Percentiles rank a stretch among this genome's conserved stretches.
phyloP scores from a whole-genome alignment of 1,140 invertebrate species.

The Trissolcus basalis region DNA sequence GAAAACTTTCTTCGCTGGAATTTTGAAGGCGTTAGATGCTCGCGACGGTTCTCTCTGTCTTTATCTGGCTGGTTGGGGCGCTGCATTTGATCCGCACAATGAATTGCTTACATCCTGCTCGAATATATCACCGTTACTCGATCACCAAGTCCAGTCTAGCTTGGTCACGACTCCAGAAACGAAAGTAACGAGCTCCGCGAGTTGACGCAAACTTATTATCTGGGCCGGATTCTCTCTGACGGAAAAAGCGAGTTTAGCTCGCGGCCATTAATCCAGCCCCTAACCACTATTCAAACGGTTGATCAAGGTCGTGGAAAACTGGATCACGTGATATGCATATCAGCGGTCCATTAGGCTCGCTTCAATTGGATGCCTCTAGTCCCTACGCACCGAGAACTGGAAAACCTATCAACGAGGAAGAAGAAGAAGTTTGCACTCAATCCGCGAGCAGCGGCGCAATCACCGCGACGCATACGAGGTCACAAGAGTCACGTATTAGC shows the following conservation, averaged over 20 bases:
- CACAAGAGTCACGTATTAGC: constrained; percentile 53
- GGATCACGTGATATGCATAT: no score
- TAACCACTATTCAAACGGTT: no score
- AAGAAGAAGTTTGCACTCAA: constrained; percentile 21
- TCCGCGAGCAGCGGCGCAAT: constrained; percentile 41
- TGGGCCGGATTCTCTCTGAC: constrained; percentile 41
- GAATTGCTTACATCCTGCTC: constrained; percentile 42
- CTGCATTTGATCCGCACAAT: constrained; percentile 39
- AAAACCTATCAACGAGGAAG: constrained; percentile 38
- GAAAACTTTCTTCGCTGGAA: constrained; percentile 44
- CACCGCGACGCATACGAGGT: constrained; percentile 45
- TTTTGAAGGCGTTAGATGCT: constrained; percentile 30
- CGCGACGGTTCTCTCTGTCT: constrained; percentile 33
- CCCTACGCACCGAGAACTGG: no score
- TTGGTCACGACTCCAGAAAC: constrained; percentile 64
- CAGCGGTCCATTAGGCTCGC: no score
- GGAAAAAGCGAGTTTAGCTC: no score
- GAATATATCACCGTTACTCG: constrained; percentile 66
- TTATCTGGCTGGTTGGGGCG: constrained; percentile 42
- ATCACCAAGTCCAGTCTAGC: constrained; percentile 56
- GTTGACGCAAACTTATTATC: constrained; percentile 65
- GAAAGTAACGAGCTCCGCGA: constrained; percentile 64
- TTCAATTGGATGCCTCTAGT: no score
- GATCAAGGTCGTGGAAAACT: no score
- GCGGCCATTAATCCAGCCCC: no score